Evolutionary conservation across 1,140 invertebrate species (phyloP), one percentile per base, ranked within the genome.

Genomic region (Tribolium madens): DNA sequence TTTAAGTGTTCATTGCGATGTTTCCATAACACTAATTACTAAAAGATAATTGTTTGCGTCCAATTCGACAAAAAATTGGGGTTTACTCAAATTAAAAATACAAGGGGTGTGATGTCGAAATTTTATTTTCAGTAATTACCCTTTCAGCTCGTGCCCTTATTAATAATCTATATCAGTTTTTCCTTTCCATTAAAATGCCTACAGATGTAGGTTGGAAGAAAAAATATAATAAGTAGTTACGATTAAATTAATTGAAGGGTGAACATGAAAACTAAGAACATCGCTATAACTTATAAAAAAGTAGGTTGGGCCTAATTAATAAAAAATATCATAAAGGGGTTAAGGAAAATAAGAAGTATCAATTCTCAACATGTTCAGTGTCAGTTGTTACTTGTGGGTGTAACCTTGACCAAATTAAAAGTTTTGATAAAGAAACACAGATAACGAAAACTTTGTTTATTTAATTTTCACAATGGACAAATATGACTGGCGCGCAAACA

Each of bases 401-500:
- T 7, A 36, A 42, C 36, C 36, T 42, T 42, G 36, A 42, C 36
- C 36, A 42, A 42, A 42, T 42, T 42, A 42, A 42, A 31, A 31
- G 6, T 6, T 31, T 2, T 42, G 36, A 42, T 42, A 42, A 42
- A n/a, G n/a, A n/a, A n/a, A n/a, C n/a, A n/a, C n/a, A n/a, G n/a
- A n/a, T n/a, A n/a, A n/a, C n/a, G n/a, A n/a, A n/a, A n/a, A n/a
- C n/a, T n/a, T n/a, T n/a, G n/a, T n/a, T n/a, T n/a, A n/a, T n/a
- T n/a, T n/a, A n/a, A n/a, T n/a, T n/a, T n/a, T n/a, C 7, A 50
- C n/a, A 50, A 50, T 50, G 48, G 48, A 50, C 10, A 50, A 50
- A 50, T 50, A 50, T 7, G 48, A 50, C 3, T 50, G 48, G 48
- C 13, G 15, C 5, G 13, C 13, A 1, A 13, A 50, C 13, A 50